Evolutionary conservation across 2,797 vertebrate species (phyloP), one percentile per base, ranked within the genome.

Genomic region (Limosa lapponica): DNA sequence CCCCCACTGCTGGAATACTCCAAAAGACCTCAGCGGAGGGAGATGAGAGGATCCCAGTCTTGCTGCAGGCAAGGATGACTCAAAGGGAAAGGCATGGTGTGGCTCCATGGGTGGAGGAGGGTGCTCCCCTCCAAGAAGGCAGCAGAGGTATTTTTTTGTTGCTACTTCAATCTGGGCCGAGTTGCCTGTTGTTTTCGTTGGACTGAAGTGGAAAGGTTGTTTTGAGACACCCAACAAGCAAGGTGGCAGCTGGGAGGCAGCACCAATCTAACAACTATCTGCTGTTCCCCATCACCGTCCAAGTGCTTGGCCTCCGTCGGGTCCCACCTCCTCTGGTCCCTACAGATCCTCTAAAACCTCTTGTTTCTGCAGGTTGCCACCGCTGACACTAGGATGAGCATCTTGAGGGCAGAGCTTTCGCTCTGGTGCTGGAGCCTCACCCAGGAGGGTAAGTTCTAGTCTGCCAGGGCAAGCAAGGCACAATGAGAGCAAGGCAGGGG

Each of bases 261-360:
- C 41, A 32, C 18, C 54, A 25, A n/a, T 49, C 48, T 12, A 8
- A 22, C 11, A 25, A 37, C 23, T 22, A 67, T 3, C 59, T 75
- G 52, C 64, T 0, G 0, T 57, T 72, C 43, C 39, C 11, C 32
- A 22, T 39, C 20, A 8, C 27, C 3, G 0, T 24, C 62, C 77
- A 46, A 41, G 34, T 0, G 2, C 48, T 51, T 8, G 5, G n/a
- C 16, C 22, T 57, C 37, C 3, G 0, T 39, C 14, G 1, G 39
- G 52, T 80, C 44, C 55, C 39, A 39, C 48, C 43, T 51, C 54
- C 37, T 46, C 22, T 34, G 8, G 17, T 30, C 41, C 71, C 62
- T 24, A 6, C 39, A 32, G 62, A 13, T 59, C 18, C 16, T 75
- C 73, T 64, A 20, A 71, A 83, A 18, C n/a, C 13, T 86, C 48